A percentile compares a stretch with the other conserved stretches of the same genome.
phyloP scores from a whole-genome alignment of 2,888 invertebrate species.

The Trachelus troglodyta region DNA sequence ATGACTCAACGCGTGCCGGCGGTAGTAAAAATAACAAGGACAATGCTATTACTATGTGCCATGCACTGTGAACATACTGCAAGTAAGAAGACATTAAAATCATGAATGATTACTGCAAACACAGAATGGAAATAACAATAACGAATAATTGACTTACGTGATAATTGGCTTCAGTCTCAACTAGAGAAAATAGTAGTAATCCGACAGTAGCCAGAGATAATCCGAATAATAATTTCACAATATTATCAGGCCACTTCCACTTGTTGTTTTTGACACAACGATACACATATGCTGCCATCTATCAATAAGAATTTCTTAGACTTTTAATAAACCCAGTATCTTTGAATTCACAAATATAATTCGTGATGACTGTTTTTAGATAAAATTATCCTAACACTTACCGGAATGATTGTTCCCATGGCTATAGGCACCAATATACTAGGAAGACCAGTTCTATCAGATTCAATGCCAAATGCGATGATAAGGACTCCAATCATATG shows the following conservation, averaged over 20 bases:
- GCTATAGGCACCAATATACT: slow-evolving; percentile 68
- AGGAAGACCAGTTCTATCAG: slow-evolving; percentile 67
- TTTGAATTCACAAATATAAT: slow-evolving; percentile 2
- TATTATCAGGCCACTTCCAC: slow-evolving; percentile 42
- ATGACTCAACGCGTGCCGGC: slow-evolving; percentile 31
- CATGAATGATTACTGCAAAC: not conserved
- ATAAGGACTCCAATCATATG: slow-evolving; percentile 70
- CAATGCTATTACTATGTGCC: slow-evolving; percentile 72
- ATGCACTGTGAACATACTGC: slow-evolving; percentile 72
- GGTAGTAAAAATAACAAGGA: slow-evolving; percentile 72
- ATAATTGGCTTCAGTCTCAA: slow-evolving; percentile 73
- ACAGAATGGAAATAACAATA: not conserved
- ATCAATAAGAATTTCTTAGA: slow-evolving; percentile 17
- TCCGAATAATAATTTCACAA: slow-evolving; percentile 64
- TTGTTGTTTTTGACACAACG: slow-evolving; percentile 44
- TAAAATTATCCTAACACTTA: slow-evolving; percentile 32
- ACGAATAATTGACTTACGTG: slow-evolving; percentile 47
- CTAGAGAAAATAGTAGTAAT: slow-evolving; percentile 69
- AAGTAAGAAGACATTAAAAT: slow-evolving; percentile 26
- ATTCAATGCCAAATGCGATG: slow-evolving; percentile 69
- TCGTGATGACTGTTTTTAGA: not conserved
- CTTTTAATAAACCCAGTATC: slow-evolving; percentile 1
- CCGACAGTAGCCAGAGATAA: slow-evolving; percentile 68
- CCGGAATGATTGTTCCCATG: slow-evolving; percentile 57
- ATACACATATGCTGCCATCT: slow-evolving; percentile 48